Evolutionary conservation across 92 coral and sea anemone species (phyloP), one percentile per base, ranked within the genome.

Genomic region (Montipora capitata): DNA sequence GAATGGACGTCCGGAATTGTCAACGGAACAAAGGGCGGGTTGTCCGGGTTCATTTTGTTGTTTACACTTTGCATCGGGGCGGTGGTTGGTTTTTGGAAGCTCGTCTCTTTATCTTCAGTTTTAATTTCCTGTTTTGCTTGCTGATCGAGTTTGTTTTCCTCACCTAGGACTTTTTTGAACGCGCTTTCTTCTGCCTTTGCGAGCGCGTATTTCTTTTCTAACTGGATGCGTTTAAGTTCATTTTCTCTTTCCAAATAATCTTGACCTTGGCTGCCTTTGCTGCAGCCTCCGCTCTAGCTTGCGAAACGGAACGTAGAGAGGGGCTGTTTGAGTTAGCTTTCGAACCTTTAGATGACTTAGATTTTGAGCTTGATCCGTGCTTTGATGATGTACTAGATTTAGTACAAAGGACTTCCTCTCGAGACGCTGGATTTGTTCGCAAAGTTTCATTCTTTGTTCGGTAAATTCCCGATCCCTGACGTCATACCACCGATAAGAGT

Each of bases 161-260:
- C 8, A 3, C 1, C 41, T 67, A 20, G 43, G 4, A 20, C 1
- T 40, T 20, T 8, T n/a, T 77, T 77, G 6, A 56, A 8, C 20
- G 18, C 82, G 18, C 49, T 56, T 49, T 77, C 68, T 14, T 77
- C 82, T 27, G 82, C 69, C 69, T 77, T 40, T 3, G 82, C 82
- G 42, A 77, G 40, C 3, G 82, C 40, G 82, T 17, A 7, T 41
- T 77, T 48, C 49, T 77, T 58, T 56, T 14, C 40, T 27, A 77
- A 14, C 27, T 77, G 13, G 8, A 77, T 58, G 12, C 48, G 40
- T 18, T 49, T 16, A 12, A 77, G 9, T 56, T 77, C 69, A 18
- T 17, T 54, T 77, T 45, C 68, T 13, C n/a, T 20, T 57, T 58
- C 82, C 12, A 77, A 18, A 49, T 54, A 56, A 54, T 39, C 41